Evolutionary conservation across 2,888 invertebrate genomes (phyloP).

Genomic region (Andrena camellia): DNA sequence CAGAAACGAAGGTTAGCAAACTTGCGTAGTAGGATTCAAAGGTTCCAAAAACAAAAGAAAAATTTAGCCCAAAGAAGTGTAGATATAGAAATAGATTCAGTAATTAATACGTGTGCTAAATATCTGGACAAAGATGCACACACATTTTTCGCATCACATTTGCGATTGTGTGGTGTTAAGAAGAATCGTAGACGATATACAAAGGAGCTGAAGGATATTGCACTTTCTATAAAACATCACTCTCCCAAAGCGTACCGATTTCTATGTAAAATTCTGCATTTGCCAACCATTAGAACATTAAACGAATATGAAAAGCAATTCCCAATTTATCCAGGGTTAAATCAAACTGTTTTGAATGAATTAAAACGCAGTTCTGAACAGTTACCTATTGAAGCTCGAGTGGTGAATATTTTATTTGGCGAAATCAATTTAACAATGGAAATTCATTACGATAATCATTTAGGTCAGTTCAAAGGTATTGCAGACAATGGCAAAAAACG

Average conservation of each 20-base stretch:
- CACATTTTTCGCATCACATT: slow-evolving; percentile 1
- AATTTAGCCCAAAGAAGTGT: not conserved
- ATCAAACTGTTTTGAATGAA: not conserved
- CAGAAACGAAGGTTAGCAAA: no score
- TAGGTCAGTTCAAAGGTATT: not conserved
- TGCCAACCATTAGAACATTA: not conserved
- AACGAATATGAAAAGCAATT: not conserved
- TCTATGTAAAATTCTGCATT: not conserved
- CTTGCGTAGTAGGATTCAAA: no score
- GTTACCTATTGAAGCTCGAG: not conserved
- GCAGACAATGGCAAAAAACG: not conserved
- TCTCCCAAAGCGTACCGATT: not conserved
- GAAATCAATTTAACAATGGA: not conserved
- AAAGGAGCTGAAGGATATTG: not conserved
- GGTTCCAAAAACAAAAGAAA: no score
- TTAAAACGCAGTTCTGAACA: not conserved
- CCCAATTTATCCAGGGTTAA: not conserved
- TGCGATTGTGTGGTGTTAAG: not conserved
- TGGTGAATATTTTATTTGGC: not conserved
- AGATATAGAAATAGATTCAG: not conserved
- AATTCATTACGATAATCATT: not conserved
- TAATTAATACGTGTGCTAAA: not conserved
- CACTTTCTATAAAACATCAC: not conserved
- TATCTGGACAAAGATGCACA: not conserved
- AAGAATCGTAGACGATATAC: not conserved